These are phyloP conservation scores for Stercorarius parasiticus DNA, from an alignment of 2,113 vertebrate species.

Conservation along the genomic window DNA sequence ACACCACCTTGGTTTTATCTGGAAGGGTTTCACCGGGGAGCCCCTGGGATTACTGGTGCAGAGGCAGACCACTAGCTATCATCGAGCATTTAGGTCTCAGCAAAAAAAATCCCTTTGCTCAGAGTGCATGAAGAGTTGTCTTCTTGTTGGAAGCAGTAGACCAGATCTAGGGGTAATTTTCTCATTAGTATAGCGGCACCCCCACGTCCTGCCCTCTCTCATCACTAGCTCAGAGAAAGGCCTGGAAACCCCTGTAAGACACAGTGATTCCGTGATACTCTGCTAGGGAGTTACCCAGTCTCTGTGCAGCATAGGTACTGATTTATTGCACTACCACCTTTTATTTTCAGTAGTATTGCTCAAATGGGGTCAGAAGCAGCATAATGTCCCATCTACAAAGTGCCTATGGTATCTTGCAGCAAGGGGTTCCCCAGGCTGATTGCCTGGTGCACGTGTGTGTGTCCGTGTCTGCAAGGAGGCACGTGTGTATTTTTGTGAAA, in stretches of 20 bases:
- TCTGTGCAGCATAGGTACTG: not conserved
- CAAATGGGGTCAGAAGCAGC: not conserved
- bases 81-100: not conserved
- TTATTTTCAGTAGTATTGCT: not conserved
- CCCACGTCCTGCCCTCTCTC: not conserved
- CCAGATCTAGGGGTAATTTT: not conserved
- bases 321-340: not conserved
- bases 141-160: not conserved
- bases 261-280: accelerated
- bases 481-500: not conserved
- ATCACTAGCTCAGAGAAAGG: not conserved
- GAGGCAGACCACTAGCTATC: not conserved
- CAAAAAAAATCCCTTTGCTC: not conserved
- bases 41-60: not conserved
- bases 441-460: accelerated
- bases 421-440: not conserved
- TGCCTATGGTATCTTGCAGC: accelerated
- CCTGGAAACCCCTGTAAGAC: not conserved
- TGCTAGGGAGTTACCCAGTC: not conserved
- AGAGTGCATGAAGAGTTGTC: not conserved
- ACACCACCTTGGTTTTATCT: not conserved
- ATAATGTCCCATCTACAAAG: not conserved
- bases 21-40: not conserved
- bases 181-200: not conserved
- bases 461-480: not conserved